These are phyloP conservation scores for Meda fulgida DNA, from an alignment of 2,797 vertebrate genomes.

Conservation along the genomic window DNA sequence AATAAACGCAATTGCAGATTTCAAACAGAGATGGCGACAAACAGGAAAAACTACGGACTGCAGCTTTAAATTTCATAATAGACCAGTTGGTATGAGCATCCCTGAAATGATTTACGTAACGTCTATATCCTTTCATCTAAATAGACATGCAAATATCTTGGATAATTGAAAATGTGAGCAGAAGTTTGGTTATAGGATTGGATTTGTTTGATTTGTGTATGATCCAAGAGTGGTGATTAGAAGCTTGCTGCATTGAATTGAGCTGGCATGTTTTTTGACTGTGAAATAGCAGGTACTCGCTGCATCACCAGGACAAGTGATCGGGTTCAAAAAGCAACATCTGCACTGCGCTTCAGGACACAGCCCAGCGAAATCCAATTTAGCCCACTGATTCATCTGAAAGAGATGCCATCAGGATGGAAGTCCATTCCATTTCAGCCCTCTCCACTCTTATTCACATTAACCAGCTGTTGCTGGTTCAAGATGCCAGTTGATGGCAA, in stretches of 20 bases:
- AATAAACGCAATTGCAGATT: no score
- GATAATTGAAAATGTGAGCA: constrained; percentile 14
- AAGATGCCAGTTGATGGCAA: constrained; percentile 38
- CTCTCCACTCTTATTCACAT: constrained; percentile 48
- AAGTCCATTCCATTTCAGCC: constrained; percentile 28
- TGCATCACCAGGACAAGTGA: constrained; percentile 47
- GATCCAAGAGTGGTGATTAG: constrained; percentile 14
- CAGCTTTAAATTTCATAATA: not conserved
- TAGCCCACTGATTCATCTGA: constrained; percentile 54
- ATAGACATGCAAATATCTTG: constrained; percentile 6
- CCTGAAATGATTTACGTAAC: not conserved
- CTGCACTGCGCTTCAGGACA: constrained; percentile 55
- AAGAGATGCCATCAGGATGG: constrained; percentile 54
- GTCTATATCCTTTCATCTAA: not conserved
- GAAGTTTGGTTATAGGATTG: constrained; percentile 22
- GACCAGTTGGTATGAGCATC: not conserved
- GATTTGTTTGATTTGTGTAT: constrained; percentile 35
- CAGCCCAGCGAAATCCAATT: constrained; percentile 56
- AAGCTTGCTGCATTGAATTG: constrained; percentile 30
- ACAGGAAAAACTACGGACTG: no score
- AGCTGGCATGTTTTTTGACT: constrained; percentile 40
- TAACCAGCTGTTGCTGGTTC: constrained; percentile 59
- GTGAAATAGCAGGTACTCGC: constrained; percentile 40
- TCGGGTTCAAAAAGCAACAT: constrained; percentile 49
- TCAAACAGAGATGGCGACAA: no score